Base-by-base conservation (phyloP, 2,797 vertebrate genomes). In the Sebastes matsubarae region DNA sequence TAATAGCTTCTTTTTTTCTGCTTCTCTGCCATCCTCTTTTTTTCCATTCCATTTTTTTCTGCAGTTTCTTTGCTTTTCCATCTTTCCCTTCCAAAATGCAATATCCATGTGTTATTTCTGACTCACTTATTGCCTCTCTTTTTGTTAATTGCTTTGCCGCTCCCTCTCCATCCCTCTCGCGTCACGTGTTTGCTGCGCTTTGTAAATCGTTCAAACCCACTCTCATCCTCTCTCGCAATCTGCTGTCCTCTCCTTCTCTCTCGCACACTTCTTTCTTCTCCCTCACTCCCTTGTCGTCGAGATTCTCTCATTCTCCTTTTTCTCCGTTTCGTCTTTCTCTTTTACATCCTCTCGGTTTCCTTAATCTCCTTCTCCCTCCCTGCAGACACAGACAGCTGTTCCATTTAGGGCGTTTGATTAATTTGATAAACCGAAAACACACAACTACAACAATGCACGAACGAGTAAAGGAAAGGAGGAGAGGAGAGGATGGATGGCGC, bases 61-160 rank as follows among this genome's bases (percentile, higher is more conserved):
- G 22, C 9, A 32, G 14, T 22, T 50, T 55, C 36, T 68, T 27
- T 29, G 12, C 57, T 78, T 73, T 58, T 61, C 18, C 68, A 73
- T 50, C 7, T 34, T 50, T 59, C 20, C 9, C n/a, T n/a, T 20
- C 22, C 8, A 14, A 77, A 79, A 79, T 55, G 55, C 42, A 88
- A 87, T 67, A 81, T 79, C 64, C 76, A 68, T 16, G 24, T 50
- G 60, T 78, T 74, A 63, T 72, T 80, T 65, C 59, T 25, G 57
- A 79, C 75, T 77, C 20, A 8, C 18, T 79, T 55, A 61, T 70
- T 80, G 72, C 36, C 64, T 74, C 54, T 22, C 22, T 38, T 70
- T 79, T 77, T 16, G 38, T 79, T 86, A 87, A 90, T 89, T 73
- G 71, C 83, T 65, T 64, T 74, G 27, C 70, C 13, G 58, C 74